Evolutionary conservation across 2,888 invertebrate species (phyloP), one percentile per base, ranked within the genome.

Genomic region (Netelia fuscicornis): DNA sequence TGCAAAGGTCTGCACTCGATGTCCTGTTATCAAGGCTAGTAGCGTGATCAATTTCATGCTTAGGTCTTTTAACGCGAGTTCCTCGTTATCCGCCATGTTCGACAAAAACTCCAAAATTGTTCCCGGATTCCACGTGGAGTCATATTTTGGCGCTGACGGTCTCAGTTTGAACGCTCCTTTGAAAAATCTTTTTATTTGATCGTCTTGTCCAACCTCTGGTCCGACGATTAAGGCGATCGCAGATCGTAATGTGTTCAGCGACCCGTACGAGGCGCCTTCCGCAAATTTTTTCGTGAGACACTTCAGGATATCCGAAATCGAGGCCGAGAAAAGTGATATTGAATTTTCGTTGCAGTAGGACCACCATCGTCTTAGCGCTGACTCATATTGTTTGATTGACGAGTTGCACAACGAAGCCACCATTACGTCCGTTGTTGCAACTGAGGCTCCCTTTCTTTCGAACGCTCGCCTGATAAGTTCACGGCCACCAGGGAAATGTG

Each of bases 41-140:
- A 91, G 76, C 1, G 88, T 88, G 10, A 86, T 77, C 17, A 88
- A 56, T 79, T 89, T 90, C 71, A 87, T 85, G 6, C 88, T 83
- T 11, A 90, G 42, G 25, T 25, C 48, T 71, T 86, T 80, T n/a
- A 88, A 17, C 6, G 37, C 48, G n/a, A 84, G 56, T 13, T 56
- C 37, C 17, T 82, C 68, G 9, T 72, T 68, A 48, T 62, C 62
- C 25, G 48, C 74, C 48, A 74, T 74, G n/a, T n/a, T 68, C 13
- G 62, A 68, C 17, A 83, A 23, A 54, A 77, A 78, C 20, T 74
- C 58, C 81, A 86, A 67, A 5, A 83, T 74, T 6, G 79, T 64
- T n/a, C 65, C 62, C 9, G 90, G 88, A 70, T 92, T 87, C 91
- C 91, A 91, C 0, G 86, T 90, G 25, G 25, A 6, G 48, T 89